phyloP scores from a whole-genome alignment of 2,113 vertebrate genomes.

The Vulpes vulpes region DNA sequence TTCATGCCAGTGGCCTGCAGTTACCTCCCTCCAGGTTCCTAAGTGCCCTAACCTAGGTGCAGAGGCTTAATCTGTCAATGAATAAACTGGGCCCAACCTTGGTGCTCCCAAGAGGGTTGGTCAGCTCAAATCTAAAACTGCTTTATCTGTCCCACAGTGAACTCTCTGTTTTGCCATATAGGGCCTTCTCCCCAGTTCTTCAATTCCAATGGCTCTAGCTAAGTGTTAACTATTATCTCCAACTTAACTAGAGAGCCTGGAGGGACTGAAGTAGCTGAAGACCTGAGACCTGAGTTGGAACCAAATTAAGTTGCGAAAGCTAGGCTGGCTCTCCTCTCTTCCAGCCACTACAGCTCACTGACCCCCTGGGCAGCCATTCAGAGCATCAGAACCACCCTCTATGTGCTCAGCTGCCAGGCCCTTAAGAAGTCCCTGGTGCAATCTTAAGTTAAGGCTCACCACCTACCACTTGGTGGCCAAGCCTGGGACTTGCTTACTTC shows the following conservation, averaged over 20 bases:
- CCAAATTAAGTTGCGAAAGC: slow-evolving; percentile 39
- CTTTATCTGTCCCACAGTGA: slow-evolving; percentile 49
- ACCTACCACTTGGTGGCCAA: slow-evolving; percentile 49
- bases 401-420: slow-evolving; percentile 54
- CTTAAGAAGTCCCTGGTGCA: slow-evolving; percentile 21
- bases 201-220: slow-evolving; percentile 56
- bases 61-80: slow-evolving; percentile 56
- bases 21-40: not conserved
- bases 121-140: slow-evolving; percentile 19
- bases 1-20: slow-evolving; percentile 19
- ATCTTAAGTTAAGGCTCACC: slow-evolving; percentile 33
- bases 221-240: slow-evolving; percentile 47
- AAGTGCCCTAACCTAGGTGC: slow-evolving; percentile 23
- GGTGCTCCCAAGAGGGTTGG: not conserved
- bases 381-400: not conserved
- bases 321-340: slow-evolving; percentile 48
- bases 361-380: slow-evolving; percentile 32
- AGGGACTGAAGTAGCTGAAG: slow-evolving; percentile 43
- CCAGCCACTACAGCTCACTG: slow-evolving; percentile 8
- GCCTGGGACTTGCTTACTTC: not conserved
- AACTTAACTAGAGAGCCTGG: slow-evolving; percentile 30
- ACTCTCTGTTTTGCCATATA: not conserved
- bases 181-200: slow-evolving; percentile 20
- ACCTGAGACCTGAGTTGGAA: slow-evolving; percentile 65
- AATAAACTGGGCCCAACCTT: slow-evolving; percentile 63